These are phyloP conservation scores for Drosophila neocordata DNA, from an alignment of 1,140 invertebrate species.

Conservation along the genomic window DNA sequence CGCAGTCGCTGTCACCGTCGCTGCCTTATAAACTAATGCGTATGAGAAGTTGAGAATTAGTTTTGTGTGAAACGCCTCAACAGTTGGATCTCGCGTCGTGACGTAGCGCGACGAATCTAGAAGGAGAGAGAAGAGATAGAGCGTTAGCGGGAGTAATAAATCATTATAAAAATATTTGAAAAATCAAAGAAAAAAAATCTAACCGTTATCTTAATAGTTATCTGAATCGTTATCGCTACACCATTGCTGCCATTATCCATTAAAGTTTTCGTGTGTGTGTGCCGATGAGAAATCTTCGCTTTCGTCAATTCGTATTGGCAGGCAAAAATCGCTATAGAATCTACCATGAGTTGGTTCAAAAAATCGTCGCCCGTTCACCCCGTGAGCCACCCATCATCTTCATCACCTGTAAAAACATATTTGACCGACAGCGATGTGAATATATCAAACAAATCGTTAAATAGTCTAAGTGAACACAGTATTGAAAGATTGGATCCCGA, in stretches of 20 bases:
- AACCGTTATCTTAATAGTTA: neutral
- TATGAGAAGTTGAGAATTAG: slow-evolving; percentile 76
- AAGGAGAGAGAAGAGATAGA: slow-evolving; percentile 6
- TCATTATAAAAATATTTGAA: neutral
- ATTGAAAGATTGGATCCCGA: slow-evolving; percentile 76
- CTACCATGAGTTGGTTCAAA: slow-evolving; percentile 86
- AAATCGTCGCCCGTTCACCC: slow-evolving; percentile 84
- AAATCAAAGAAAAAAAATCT: too few relatives aligned
- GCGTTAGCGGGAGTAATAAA: neutral
- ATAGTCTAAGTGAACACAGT: slow-evolving; percentile 46
- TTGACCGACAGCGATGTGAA: neutral
- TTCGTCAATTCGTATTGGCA: slow-evolving; percentile 85
- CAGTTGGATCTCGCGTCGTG: slow-evolving; percentile 54
- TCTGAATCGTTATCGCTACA: slow-evolving; percentile 13
- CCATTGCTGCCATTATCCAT: slow-evolving; percentile 6
- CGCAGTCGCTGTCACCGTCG: slow-evolving; percentile 10
- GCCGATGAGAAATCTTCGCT: slow-evolving; percentile 86
- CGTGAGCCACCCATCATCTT: slow-evolving; percentile 75
- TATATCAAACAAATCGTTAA: slow-evolving; percentile 50
- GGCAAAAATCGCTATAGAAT: slow-evolving; percentile 85
- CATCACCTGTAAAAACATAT: neutral
- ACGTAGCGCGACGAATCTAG: slow-evolving; percentile 6
- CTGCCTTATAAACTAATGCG: slow-evolving; percentile 75
- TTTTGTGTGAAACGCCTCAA: slow-evolving; percentile 77
- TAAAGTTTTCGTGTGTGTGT: slow-evolving; percentile 46